Base-by-base conservation (phyloP, 2,797 vertebrate species). In the Thamnophis elegans region DNA sequence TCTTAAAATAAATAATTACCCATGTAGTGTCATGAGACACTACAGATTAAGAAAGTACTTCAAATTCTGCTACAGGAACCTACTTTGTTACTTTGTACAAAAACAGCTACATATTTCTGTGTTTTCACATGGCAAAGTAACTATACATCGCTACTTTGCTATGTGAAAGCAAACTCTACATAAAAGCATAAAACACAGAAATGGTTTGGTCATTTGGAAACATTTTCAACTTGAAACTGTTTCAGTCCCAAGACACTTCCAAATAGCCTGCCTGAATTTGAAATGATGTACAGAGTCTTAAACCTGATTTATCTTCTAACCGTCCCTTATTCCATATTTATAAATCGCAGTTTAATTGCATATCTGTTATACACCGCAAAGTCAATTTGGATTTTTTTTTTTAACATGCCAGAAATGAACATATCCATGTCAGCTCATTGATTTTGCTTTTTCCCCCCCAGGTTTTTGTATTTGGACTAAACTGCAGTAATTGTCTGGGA, bases 401-500 rank as follows among this genome's bases (percentile, higher is more conserved):
- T 78, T 42, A 28, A 65, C 25, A 0, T 65, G 28, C 60, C 60
- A n/a, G n/a, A 65, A 65, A 65, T 65, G 11, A n/a, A 65, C 60
- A n/a, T 65, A 65, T 65, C 91, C 93, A 87, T 91, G 1, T 87
- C 0, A 56, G 2, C 85, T 95, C 1, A 5, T 94, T 28, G 73
- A 3, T 95, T 58, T 36, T 36, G 32, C 55, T 58, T 59, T 56
- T 85, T 96, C 91, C 97, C 93, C 92, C 88, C 51, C 94, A 99
- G 99, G 98, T 99, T 90, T 99, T 97, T 96, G 99, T 98, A 93
- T 98, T 99, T 96, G 99, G 99, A 55, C 94, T 99, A 95, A 99
- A 99, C 97, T 99, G 98, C 96, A 99, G 98, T 95, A 99, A 98
- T 97, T 99, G 99, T 95, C 97, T 99, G 96, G 99, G 99, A 91